Conservation (phyloP, 2,113 vertebrate genomes). For the Tetrao urogallus region DNA sequence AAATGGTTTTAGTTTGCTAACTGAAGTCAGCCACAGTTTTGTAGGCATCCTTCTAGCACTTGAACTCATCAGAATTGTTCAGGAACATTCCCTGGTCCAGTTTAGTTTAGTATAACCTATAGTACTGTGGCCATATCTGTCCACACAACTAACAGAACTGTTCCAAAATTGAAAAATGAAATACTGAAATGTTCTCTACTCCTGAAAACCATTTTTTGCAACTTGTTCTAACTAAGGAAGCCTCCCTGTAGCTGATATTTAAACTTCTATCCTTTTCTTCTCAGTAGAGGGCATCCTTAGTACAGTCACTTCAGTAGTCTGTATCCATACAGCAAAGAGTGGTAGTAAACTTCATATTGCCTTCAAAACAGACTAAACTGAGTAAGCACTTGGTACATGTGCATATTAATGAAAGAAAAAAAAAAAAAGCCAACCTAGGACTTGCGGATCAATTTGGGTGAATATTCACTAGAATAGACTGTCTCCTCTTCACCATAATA, state of each 20-base stretch:
- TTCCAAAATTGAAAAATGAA: neutral
- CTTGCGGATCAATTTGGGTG: neutral
- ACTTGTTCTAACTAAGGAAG: neutral
- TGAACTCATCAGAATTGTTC: neutral
- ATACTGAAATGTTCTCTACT: neutral
- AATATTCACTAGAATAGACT: neutral
- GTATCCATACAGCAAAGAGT: neutral
- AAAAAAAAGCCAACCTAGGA: neutral
- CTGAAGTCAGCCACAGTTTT: neutral
- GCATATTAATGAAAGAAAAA: conserved; percentile 1
- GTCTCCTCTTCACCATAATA: neutral
- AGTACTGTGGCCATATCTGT: neutral
- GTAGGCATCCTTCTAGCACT: neutral
- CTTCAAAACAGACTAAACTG: conserved; percentile 14
- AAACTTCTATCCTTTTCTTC: conserved; percentile 47
- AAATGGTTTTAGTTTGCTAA: neutral
- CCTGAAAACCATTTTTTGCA: neutral
- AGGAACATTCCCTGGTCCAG: neutral
- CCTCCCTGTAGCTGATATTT: neutral
- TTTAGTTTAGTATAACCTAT: neutral
- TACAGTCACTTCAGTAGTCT: conserved; percentile 46
- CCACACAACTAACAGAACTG: neutral
- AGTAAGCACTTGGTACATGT: neutral
- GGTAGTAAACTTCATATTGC: neutral
- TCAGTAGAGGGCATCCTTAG: conserved; percentile 74